Conservation (phyloP, 2,113 vertebrate genomes). For the Clupea harengus region DNA sequence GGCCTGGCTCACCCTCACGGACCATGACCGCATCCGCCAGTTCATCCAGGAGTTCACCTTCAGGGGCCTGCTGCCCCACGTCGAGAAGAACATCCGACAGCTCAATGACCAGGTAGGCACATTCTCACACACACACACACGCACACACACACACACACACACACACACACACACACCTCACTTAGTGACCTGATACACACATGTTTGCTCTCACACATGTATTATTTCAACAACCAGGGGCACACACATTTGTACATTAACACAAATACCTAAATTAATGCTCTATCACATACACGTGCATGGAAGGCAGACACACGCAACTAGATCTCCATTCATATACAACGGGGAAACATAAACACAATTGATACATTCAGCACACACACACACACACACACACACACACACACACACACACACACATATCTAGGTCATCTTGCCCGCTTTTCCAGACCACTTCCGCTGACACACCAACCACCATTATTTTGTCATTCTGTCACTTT, state of each 20-base stretch:
- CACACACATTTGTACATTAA: background rate
- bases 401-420: background rate
- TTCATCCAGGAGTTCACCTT: constrained; percentile 98
- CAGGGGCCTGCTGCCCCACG: constrained; percentile 90
- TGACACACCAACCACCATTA: background rate
- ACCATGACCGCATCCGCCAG: constrained; percentile 93
- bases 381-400: background rate
- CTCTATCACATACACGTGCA: background rate
- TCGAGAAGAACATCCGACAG: constrained; percentile 96
- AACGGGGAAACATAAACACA: background rate
- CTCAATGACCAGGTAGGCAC: constrained; percentile 92
- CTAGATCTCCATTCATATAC: background rate
- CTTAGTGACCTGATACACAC: background rate
- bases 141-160: too few species aligned
- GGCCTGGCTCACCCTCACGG: constrained; percentile 87
- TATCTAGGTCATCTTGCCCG: background rate
- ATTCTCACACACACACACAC: too few species aligned
- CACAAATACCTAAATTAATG: background rate
- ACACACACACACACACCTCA: background rate
- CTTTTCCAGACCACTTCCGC: background rate
- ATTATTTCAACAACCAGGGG: background rate
- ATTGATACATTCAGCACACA: background rate
- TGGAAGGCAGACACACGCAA: background rate
- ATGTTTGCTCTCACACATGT: background rate
- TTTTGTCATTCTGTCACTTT: background rate